Conservation (phyloP, 2,888 invertebrate species). For the Microplitis manilae region DNA sequence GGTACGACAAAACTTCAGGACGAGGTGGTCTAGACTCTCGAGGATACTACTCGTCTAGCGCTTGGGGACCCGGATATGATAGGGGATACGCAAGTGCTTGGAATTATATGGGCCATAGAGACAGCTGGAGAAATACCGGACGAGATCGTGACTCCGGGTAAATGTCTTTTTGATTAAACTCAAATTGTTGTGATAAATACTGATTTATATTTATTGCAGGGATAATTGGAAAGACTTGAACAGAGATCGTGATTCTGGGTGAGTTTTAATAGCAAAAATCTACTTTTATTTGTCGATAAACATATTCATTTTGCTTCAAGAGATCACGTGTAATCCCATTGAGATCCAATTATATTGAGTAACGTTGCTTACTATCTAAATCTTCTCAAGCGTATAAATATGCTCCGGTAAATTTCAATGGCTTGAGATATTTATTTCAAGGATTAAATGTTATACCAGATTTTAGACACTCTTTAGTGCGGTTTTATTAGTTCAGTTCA, state of each 20-base stretch:
- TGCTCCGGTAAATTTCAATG: slow-evolving; percentile 36
- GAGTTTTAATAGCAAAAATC: slow-evolving; percentile 32
- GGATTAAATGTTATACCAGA: neutral
- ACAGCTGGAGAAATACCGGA: slow-evolving; percentile 59
- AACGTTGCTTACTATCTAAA: slow-evolving; percentile 21
- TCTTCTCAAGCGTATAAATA: slow-evolving; percentile 41
- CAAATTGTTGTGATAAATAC: too few species aligned
- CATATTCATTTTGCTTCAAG: slow-evolving; percentile 20
- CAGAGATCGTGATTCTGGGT: slow-evolving; percentile 53
- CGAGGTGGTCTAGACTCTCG: slow-evolving; percentile 54
- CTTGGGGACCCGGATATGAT: slow-evolving; percentile 59
- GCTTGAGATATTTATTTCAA: slow-evolving; percentile 14
- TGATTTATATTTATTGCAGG: slow-evolving; percentile 14
- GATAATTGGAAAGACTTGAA: slow-evolving; percentile 53
- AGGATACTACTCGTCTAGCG: slow-evolving; percentile 56
- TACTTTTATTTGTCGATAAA: slow-evolving; percentile 20
- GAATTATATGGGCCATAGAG: slow-evolving; percentile 60
- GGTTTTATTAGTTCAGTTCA: neutral
- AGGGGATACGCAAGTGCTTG: slow-evolving; percentile 61
- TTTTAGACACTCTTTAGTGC: neutral
- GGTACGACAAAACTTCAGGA: slow-evolving; percentile 48
- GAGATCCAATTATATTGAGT: slow-evolving; percentile 38
- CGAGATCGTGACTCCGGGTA: slow-evolving; percentile 59
- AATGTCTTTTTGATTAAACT: slow-evolving; percentile 6
- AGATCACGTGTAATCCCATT: slow-evolving; percentile 36